A percentile compares a stretch with the other conserved stretches of the same genome.
phyloP scores from a whole-genome alignment of 2,888 invertebrate species.

The Temnothorax unifasciatus region DNA sequence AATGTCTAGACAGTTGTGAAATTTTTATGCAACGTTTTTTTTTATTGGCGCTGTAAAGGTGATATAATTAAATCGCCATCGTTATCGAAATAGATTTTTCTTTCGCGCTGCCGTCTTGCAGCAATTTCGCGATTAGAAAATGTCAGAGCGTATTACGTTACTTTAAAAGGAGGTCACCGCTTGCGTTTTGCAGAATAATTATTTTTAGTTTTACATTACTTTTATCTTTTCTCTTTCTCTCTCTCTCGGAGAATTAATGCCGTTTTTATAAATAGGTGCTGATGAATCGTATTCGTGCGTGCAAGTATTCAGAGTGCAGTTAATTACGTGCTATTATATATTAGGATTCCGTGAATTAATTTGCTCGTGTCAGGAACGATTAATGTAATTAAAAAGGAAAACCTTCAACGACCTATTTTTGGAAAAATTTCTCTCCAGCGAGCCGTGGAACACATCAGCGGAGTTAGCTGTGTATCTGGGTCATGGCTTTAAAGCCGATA shows the following conservation, averaged over 20 bases:
- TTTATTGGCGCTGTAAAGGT: neutral
- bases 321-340: conserved; percentile 5
- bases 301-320: conserved; percentile 7
- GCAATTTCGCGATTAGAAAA: neutral
- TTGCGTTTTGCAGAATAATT: conserved; percentile 18
- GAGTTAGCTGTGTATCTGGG: conserved; percentile 46
- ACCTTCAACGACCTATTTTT: conserved; percentile 37
- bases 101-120: neutral
- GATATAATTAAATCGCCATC: neutral
- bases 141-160: conserved; percentile 3
- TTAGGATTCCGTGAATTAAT: conserved; percentile 32
- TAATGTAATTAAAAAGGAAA: conserved; percentile 36
- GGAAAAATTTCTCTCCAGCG: conserved; percentile 35
- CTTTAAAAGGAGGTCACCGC: conserved; percentile 52
- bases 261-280: conserved; percentile 24
- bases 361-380: conserved; percentile 46
- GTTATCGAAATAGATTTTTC: conserved; percentile 1
- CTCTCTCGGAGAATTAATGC: neutral
- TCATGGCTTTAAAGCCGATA: conserved; percentile 57
- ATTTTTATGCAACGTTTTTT: neutral
- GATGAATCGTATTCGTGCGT: conserved; percentile 28
- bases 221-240: neutral
- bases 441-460: conserved; percentile 22
- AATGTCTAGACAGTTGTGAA: neutral
- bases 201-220: conserved; percentile 23